Conservation (phyloP, 2,888 invertebrate species). For the Troides helena region DNA sequence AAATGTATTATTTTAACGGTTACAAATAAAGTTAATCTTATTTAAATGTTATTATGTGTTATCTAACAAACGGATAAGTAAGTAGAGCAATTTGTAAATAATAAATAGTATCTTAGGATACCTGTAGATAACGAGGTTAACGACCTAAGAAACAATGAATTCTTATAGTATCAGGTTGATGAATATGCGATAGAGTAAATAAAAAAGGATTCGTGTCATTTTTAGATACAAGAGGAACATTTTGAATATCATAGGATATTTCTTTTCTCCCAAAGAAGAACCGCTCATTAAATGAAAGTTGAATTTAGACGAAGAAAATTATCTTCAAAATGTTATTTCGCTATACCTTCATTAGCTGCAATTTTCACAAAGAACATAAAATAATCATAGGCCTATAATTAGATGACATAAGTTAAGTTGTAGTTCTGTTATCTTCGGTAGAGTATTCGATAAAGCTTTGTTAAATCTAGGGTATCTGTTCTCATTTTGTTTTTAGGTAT, state of each 20-base stretch:
- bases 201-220: constrained; percentile 22
- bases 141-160: constrained; percentile 57
- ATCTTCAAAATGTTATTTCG: not conserved
- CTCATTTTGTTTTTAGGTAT: constrained; percentile 47
- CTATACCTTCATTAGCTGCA: constrained; percentile 7
- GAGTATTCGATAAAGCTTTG: not conserved
- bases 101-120: constrained; percentile 50
- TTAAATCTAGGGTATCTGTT: constrained; percentile 34
- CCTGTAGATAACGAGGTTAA: constrained; percentile 61
- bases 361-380: not conserved
- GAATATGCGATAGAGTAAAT: constrained; percentile 30
- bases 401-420: not conserved
- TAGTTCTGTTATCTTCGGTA: not conserved
- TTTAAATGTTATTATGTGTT: not conserved
- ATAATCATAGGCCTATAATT: not conserved
- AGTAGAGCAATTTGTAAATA: constrained; percentile 35
- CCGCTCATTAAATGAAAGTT: not conserved
- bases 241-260: not conserved
- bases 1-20: no score
- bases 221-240: constrained; percentile 22
- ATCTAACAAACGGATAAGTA: constrained; percentile 7
- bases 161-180: constrained; percentile 52
- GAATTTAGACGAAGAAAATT: not conserved
- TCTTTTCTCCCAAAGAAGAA: not conserved
- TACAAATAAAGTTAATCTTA: no score